A percentile compares a stretch with the other conserved stretches of the same genome.
These are phyloP conservation scores for Hapalemur alaotrensis DNA, from an alignment of 2,797 vertebrate genomes.

Conservation along the genomic window DNA sequence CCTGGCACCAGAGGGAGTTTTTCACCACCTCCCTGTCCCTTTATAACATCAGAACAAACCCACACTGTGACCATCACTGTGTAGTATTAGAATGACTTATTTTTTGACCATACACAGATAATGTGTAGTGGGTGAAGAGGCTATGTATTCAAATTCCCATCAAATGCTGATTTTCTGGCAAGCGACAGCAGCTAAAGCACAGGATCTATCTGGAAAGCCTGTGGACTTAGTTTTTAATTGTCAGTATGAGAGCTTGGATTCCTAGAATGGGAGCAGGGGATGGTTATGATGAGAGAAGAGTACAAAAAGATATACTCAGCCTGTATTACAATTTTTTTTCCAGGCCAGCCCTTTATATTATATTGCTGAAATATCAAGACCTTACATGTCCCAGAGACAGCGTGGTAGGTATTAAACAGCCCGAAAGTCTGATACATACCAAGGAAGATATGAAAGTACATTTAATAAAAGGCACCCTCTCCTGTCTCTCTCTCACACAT, in stretches of 20 bases:
- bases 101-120: background rate
- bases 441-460: background rate
- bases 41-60: background rate
- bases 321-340: background rate
- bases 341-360: background rate
- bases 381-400: background rate
- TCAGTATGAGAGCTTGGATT: background rate
- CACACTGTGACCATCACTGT: background rate
- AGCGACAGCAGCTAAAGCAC: background rate
- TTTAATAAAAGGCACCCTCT: background rate
- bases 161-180: background rate
- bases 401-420: background rate
- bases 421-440: background rate
- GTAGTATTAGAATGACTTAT: background rate
- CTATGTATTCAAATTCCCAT: background rate
- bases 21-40: background rate
- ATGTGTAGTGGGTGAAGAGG: background rate
- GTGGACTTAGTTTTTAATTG: background rate
- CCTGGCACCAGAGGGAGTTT: background rate
- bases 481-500: background rate
- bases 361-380: background rate
- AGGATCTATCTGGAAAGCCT: background rate
- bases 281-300: background rate
- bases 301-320: background rate
- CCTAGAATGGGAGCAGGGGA: background rate